Evolutionary conservation across 2,797 vertebrate genomes (phyloP).

Genomic region (Selene dorsalis): DNA sequence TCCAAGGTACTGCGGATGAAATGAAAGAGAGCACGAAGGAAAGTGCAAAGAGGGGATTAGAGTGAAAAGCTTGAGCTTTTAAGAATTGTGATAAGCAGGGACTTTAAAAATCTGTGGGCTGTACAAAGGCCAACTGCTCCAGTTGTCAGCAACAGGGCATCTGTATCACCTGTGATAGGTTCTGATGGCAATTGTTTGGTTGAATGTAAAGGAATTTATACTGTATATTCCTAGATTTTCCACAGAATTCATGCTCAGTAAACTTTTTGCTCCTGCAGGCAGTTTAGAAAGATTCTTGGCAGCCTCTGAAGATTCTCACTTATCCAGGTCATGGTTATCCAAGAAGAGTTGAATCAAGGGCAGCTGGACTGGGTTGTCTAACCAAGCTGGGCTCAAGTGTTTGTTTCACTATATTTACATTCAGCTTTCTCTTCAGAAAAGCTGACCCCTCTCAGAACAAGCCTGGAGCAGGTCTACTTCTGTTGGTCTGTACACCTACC

Average conservation of each 20-base stretch:
- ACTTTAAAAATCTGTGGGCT: slow-evolving; percentile 21
- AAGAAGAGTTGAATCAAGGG: background rate
- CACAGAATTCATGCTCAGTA: background rate
- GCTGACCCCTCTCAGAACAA: slow-evolving; percentile 20
- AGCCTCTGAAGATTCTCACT: background rate
- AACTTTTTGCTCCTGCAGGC: slow-evolving; percentile 1
- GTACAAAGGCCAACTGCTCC: background rate
- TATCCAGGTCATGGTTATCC: background rate
- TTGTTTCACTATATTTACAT: slow-evolving; percentile 17
- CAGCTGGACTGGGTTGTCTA: background rate
- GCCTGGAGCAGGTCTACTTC: slow-evolving; percentile 36
- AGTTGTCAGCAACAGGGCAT: slow-evolving; percentile 15
- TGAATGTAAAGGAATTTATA: background rate
- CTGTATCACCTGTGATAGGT: background rate
- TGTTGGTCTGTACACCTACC: slow-evolving; percentile 9
- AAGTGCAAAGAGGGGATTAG: slow-evolving; percentile 26
- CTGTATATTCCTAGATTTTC: background rate
- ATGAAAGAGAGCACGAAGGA: slow-evolving; percentile 19
- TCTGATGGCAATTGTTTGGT: background rate
- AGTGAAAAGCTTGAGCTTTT: slow-evolving; percentile 29
- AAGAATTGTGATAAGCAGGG: slow-evolving; percentile 17
- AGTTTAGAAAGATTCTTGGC: slow-evolving; percentile 5
- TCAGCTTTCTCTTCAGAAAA: slow-evolving; percentile 18
- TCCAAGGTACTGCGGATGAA: slow-evolving; percentile 24
- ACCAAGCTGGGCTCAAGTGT: slow-evolving; percentile 16